These are phyloP conservation scores for Myxocyprinus asiaticus DNA, from an alignment of 2,113 vertebrate genomes.

Conservation along the genomic window DNA sequence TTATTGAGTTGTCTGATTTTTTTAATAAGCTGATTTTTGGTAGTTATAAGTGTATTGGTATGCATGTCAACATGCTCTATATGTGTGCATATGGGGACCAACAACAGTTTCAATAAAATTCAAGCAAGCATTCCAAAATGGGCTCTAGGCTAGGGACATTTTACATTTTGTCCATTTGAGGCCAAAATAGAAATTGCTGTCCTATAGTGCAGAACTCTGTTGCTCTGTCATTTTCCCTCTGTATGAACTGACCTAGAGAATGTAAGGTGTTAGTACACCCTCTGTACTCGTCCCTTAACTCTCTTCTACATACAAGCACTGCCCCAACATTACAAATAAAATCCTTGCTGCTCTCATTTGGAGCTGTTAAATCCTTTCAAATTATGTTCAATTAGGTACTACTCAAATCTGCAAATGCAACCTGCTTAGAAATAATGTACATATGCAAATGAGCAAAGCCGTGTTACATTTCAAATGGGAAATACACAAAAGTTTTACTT, in stretches of 20 bases:
- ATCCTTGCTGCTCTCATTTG: too few relatives aligned
- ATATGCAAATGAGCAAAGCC: neutral
- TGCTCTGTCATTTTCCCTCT: neutral
- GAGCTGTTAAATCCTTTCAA: too few relatives aligned
- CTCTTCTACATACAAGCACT: too few relatives aligned
- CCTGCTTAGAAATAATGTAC: neutral
- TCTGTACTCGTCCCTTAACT: too few relatives aligned
- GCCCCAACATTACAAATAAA: too few relatives aligned
- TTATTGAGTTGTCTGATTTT: too few relatives aligned
- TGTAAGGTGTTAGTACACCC: too few relatives aligned
- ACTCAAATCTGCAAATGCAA: neutral
- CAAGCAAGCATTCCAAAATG: conserved; percentile 5
- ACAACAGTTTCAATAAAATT: neutral
- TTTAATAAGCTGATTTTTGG: too few relatives aligned
- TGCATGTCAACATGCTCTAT: neutral
- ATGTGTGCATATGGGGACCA: neutral
- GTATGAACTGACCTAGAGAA: neutral
- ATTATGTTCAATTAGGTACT: too few relatives aligned
- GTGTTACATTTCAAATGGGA: neutral
- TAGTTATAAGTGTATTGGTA: neutral
- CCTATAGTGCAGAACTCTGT: neutral
- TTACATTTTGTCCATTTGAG: neutral
- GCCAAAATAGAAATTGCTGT: neutral
- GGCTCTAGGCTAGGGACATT: neutral
- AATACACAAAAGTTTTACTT: neutral